Conservation (phyloP, 2,888 invertebrate genomes). For the Rhimphoctona megacephalus region DNA sequence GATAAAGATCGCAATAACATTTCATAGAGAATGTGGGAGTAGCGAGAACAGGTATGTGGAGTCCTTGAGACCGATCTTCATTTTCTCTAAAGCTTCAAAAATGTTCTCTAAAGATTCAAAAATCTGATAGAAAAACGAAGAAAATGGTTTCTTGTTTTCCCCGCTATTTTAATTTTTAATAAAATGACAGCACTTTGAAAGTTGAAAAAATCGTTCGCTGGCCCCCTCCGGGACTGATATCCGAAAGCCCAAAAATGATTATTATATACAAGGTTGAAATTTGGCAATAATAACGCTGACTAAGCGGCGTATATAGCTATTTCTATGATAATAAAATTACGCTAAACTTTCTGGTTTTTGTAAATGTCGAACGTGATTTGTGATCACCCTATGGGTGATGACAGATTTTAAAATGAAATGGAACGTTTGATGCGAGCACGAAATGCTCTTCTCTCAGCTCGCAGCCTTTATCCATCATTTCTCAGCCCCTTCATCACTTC, state of each 20-base stretch:
- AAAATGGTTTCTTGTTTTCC: no score
- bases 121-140: no score
- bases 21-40: background rate
- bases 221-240: no score
- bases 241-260: background rate
- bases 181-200: no score
- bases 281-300: no score
- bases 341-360: background rate
- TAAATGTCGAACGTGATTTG: background rate
- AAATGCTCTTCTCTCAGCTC: conserved; percentile 7
- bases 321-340: background rate
- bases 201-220: background rate
- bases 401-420: conserved; percentile 25
- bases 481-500: conserved; percentile 45
- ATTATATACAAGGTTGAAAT: background rate
- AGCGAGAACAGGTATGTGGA: background rate
- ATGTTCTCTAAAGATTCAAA: no score
- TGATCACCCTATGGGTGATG: background rate
- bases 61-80: background rate
- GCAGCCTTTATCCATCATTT: conserved; percentile 41
- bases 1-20: conserved; percentile 9
- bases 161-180: no score
- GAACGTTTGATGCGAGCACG: conserved; percentile 27
- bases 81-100: conserved; percentile 1
- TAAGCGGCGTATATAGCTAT: no score